phyloP scores from a whole-genome alignment of 2,797 vertebrate species.

The Macropus fuliginosus region DNA sequence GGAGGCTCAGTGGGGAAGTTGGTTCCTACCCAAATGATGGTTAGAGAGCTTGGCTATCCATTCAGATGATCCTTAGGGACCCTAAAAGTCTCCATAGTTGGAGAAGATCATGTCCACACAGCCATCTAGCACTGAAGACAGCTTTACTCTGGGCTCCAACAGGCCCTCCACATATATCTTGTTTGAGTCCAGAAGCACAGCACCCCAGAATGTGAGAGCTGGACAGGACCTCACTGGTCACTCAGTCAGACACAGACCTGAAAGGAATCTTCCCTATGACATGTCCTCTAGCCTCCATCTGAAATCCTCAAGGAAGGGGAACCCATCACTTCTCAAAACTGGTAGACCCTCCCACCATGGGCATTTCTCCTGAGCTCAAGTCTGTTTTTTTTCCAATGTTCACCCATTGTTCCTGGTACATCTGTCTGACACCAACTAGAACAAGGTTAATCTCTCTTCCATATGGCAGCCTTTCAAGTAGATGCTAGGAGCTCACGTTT shows the following conservation, averaged over 20 bases:
- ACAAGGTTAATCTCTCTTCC: neutral
- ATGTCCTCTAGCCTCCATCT: neutral
- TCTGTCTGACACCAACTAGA: neutral
- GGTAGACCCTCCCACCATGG: neutral
- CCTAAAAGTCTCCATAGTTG: neutral
- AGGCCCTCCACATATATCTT: neutral
- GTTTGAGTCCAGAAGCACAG: neutral
- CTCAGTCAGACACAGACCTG: neutral
- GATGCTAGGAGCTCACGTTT: neutral
- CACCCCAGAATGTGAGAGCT: neutral
- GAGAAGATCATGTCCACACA: neutral
- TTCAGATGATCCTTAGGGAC: neutral
- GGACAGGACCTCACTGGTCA: neutral
- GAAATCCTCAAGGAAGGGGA: neutral
- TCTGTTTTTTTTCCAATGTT: neutral
- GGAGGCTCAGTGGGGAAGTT: constrained; percentile 5
- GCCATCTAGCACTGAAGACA: neutral
- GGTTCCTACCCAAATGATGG: neutral
- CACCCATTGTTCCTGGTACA: neutral
- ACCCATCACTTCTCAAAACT: neutral
- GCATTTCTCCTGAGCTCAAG: neutral
- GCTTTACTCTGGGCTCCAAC: neutral
- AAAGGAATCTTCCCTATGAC: neutral
- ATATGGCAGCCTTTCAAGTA: neutral
- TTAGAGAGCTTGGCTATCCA: neutral